Evolutionary conservation across 2,888 invertebrate genomes (phyloP).

Genomic region (Aphodius sticticus): DNA sequence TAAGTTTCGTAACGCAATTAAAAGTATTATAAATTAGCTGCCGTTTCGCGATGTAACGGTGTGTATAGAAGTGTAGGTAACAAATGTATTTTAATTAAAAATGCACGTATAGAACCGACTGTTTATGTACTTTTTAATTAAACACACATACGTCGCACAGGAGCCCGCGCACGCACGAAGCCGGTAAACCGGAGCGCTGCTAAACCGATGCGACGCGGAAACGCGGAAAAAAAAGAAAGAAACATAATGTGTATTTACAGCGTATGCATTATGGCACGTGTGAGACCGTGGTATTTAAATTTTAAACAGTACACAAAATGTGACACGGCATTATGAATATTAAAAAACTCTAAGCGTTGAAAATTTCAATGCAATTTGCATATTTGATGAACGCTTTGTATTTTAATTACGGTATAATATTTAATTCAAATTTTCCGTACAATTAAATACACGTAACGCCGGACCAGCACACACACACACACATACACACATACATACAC

Average conservation of each 20-base stretch:
- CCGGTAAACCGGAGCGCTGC: constrained; percentile 8
- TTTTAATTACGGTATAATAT: constrained; percentile 62
- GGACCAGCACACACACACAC: constrained; percentile 34
- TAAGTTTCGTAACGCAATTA: background rate
- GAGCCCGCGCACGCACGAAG: constrained; percentile 19
- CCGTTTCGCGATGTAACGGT: background rate
- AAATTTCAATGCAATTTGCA: constrained; percentile 61
- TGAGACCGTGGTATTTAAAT: constrained; percentile 49
- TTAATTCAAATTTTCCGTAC: constrained; percentile 62
- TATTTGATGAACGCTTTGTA: constrained; percentile 62
- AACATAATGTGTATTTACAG: background rate
- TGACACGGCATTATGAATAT: constrained; percentile 58
- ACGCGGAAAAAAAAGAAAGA: constrained; percentile 15
- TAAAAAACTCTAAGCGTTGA: constrained; percentile 60
- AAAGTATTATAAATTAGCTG: constrained; percentile 20
- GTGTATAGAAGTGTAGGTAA: constrained; percentile 36
- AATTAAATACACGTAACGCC: constrained; percentile 59
- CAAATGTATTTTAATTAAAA: constrained; percentile 39
- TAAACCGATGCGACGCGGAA: constrained; percentile 1
- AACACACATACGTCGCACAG: constrained; percentile 22
- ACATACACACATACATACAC: constrained; percentile 33
- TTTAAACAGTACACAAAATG: constrained; percentile 49
- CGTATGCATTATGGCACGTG: constrained; percentile 38
- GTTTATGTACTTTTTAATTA: constrained; percentile 39
- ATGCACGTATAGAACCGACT: constrained; percentile 28